Evolutionary conservation across 2,888 invertebrate species (phyloP).

Genomic region (Strigamia maritima): DNA sequence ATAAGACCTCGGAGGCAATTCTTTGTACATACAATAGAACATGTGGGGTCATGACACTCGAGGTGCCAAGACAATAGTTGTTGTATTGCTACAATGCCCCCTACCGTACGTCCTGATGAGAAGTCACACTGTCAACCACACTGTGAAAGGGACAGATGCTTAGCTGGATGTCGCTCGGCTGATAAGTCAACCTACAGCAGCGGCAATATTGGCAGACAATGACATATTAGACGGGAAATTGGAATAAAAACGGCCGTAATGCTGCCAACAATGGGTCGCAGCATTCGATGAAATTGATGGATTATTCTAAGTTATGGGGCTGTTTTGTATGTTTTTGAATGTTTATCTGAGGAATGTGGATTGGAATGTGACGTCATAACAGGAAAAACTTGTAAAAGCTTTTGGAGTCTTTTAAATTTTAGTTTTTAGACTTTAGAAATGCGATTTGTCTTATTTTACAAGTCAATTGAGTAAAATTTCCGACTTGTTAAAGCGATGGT

Average conservation of each 20-base stretch:
- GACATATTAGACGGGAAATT: not conserved
- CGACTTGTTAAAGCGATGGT: no score
- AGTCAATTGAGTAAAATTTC: no score
- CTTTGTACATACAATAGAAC: not conserved
- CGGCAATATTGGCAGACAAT: not conserved
- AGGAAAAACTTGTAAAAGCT: no score
- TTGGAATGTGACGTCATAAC: no score
- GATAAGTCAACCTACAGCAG: conserved; percentile 4
- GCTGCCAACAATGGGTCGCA: not conserved
- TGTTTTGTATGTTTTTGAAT: no score
- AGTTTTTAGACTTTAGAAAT: no score
- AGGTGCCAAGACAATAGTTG: not conserved
- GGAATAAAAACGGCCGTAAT: not conserved
- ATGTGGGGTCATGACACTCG: conserved; percentile 4
- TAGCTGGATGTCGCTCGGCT: not conserved
- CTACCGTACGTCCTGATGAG: not conserved
- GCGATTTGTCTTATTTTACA: no score
- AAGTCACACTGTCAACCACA: conserved; percentile 4
- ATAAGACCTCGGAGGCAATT: not conserved
- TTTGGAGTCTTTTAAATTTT: no score
- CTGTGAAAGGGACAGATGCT: not conserved
- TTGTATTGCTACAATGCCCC: not conserved
- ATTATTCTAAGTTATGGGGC: no score
- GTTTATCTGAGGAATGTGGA: no score
- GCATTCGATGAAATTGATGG: not conserved